Evolutionary conservation across 2,113 vertebrate genomes (phyloP), one percentile per base, ranked within the genome.

Genomic region (Podarcis muralis): DNA sequence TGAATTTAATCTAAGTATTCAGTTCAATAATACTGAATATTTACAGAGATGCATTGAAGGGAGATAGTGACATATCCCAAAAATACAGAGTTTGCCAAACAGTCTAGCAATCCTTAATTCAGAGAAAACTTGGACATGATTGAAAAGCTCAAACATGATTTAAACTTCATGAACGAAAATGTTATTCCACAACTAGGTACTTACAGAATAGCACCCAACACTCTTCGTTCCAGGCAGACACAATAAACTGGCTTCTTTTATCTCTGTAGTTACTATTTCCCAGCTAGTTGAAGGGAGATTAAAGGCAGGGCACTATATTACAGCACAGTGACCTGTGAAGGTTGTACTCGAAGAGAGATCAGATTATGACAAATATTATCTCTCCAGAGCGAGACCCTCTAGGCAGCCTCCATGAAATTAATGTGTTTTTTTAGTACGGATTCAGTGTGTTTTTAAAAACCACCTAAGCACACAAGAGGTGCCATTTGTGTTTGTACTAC

Each of bases 261-360:
- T 74, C 75, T 87, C 88, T 89, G 90, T 89, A 90, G 79, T 71
- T 90, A 83, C 85, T 88, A 89, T 93, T 89, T 90, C 84, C 81
- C 69, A 66, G 80, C 85, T 88, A 76, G 90, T 68, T 75, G 88
- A 91, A 92, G 71, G 48, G 86, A 92, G 91, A 87, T 91, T 92
- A 87, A 84, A 78, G 30, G 27, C 79, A 88, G 59, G 65, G 57
- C 0, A 0, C 59, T 43, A 82, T 76, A 85, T 92, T 90, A 83
- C 66, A 86, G 92, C 87, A 91, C 95, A 89, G 81, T 92, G 94
- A 95, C 83, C 93, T 90, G 89, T 95, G 94, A 96, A 94, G 94
- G 95, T 94, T 88, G 48, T 74, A 16, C 71, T 91, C 57, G 71
- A n/a, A 81, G 83, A 81, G 59, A 89, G 74, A 81, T 35, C 78